Percentiles rank a stretch among this genome's conserved stretches.
Conservation (phyloP, 2,888 invertebrate genomes). For the Lordiphosa fenestrarum region DNA sequence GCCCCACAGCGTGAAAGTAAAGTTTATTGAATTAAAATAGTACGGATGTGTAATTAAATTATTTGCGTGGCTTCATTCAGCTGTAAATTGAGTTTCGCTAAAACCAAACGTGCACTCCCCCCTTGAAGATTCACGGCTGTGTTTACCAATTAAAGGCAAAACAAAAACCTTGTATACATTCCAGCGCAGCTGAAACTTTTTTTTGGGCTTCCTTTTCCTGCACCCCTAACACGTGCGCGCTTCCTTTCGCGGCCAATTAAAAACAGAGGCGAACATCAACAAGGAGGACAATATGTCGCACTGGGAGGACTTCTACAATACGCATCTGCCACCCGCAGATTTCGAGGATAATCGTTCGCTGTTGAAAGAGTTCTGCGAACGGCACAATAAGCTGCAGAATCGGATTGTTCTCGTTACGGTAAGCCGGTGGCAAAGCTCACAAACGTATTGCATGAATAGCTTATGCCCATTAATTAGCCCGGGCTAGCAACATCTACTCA, state of each 20-base stretch:
- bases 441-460: constrained; percentile 4
- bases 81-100: constrained; percentile 40
- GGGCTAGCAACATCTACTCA: constrained; percentile 1
- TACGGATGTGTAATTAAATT: constrained; percentile 37
- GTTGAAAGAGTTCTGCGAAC: constrained; percentile 87
- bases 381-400: constrained; percentile 85
- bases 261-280: constrained; percentile 7
- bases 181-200: constrained; percentile 41
- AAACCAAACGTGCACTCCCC: neutral
- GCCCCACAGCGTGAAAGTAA: constrained; percentile 28
- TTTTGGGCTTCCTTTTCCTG: constrained; percentile 59
- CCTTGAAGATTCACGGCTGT: constrained; percentile 30
- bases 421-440: constrained; percentile 75
- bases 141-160: constrained; percentile 56
- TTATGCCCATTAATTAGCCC: constrained; percentile 23
- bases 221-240: constrained; percentile 5
- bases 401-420: constrained; percentile 91
- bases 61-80: constrained; percentile 19
- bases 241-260: constrained; percentile 28
- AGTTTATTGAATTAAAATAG: constrained; percentile 36
- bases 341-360: constrained; percentile 87
- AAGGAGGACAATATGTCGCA: constrained; percentile 79
- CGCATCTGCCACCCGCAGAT: constrained; percentile 88
- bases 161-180: constrained; percentile 54
- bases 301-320: constrained; percentile 93